Base-by-base conservation (phyloP, 2,113 vertebrate genomes). In the Eira barbara region DNA sequence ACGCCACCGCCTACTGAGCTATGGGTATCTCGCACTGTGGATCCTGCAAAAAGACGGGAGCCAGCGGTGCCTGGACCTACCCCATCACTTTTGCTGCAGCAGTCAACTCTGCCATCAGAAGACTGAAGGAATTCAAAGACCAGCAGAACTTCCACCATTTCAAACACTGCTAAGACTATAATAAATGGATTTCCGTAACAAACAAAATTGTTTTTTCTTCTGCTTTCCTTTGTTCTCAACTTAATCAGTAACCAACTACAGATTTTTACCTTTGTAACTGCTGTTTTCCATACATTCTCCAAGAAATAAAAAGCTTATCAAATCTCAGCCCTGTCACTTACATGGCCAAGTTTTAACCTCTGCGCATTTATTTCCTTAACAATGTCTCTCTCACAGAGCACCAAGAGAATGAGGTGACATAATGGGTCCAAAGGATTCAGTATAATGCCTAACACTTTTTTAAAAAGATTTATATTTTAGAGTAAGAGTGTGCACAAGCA, bases 11-110 rank as follows among this genome's bases (percentile, higher is more conserved):
- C 7, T 14, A 73, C 21, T 47, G 98, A 98, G 99, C 99, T 93
- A 99, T 99, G 61, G 99, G 99, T 78, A 99, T 99, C 98, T 99
- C 99, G 99, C 99, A 99, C 97, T 99, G 99, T 96, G 99, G 99
- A 31, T 99, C 99, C 94, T 99, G 99, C 98, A 99, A 98, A 99
- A 99, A 99, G 97, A 99, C 99, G 3, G 99, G 99, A 89, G 99
- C 99, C 98, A 99, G 99, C 98, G 99, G 99, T 85, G 99, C 99
- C 90, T 99, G 99, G 99, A 99, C 99, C 55, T 99, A 99, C 98
- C 99, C 99, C 98, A 99, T 99, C 98, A 99, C 99, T 76, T 99
- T 99, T n/a, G 99, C 99, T 69, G 99, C 99, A 98, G 99, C 99
- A 94, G 99, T 99, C 94, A 99, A 99, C 97, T 99, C 99, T 82